Evolutionary conservation across 2,113 vertebrate species (phyloP).

Genomic region (Atrichornis clamosus): DNA sequence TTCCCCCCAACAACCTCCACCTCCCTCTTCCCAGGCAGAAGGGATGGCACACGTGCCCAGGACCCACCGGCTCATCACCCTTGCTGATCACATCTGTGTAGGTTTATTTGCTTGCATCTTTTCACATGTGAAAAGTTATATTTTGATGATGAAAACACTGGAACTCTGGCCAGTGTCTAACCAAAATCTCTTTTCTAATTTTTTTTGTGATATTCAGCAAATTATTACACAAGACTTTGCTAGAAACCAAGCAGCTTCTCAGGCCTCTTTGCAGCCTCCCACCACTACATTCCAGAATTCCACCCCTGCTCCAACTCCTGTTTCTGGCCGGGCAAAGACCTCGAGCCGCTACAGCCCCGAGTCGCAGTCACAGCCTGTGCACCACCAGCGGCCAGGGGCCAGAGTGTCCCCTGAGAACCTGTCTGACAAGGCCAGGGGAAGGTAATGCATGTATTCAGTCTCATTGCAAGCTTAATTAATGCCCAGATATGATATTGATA

Average conservation of each 20-base stretch:
- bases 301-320: conserved; percentile 63
- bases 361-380: conserved; percentile 76
- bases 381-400: conserved; percentile 85
- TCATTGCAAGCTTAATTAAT: neutral
- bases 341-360: conserved; percentile 92
- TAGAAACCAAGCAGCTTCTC: conserved; percentile 85
- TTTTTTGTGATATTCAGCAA: conserved; percentile 74
- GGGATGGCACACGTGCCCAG: conserved; percentile 82
- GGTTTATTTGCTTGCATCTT: conserved; percentile 22
- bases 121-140: neutral
- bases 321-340: conserved; percentile 78
- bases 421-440: conserved; percentile 86
- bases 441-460: conserved; percentile 69
- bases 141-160: neutral
- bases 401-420: conserved; percentile 91
- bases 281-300: conserved; percentile 90
- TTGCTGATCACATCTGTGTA: conserved; percentile 98
- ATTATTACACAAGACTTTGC: conserved; percentile 99
- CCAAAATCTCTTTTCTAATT: neutral
- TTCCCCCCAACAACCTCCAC: conserved; percentile 78
- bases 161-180: neutral
- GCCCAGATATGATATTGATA: neutral
- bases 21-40: conserved; percentile 78
- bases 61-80: conserved; percentile 93
- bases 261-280: conserved; percentile 76